Evolutionary conservation across 2,113 vertebrate species (phyloP).

Genomic region (Tichodroma muraria): DNA sequence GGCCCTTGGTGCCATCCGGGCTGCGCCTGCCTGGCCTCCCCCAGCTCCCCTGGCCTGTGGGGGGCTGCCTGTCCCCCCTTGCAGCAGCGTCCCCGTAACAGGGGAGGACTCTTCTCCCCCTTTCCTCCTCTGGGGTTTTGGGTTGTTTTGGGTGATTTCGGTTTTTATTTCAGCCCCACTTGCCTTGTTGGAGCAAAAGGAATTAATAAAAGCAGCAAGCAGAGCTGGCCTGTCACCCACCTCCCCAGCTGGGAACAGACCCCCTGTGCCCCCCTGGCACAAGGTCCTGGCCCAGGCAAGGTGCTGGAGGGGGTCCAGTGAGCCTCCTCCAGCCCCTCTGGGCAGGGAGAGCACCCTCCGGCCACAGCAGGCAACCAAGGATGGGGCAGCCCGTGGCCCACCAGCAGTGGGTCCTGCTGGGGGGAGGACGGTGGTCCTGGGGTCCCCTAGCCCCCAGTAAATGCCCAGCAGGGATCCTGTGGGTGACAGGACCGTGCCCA

Average conservation of each 20-base stretch:
- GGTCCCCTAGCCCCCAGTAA: neutral
- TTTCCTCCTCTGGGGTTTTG: neutral
- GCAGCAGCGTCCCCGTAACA: neutral
- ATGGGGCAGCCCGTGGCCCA: neutral
- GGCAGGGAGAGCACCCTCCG: neutral
- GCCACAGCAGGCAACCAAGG: neutral
- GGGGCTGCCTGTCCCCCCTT: neutral
- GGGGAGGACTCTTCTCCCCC: no score
- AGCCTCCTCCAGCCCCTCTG: neutral
- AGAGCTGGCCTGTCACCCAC: neutral
- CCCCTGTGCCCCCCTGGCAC: neutral
- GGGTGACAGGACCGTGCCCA: fast-evolving
- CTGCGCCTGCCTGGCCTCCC: neutral
- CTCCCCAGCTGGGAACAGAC: neutral
- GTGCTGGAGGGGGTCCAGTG: neutral
- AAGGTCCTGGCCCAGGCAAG: neutral
- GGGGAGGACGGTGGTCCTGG: neutral
- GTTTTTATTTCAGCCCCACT: slow-evolving; percentile 25
- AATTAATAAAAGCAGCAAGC: slow-evolving; percentile 46
- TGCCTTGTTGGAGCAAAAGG: slow-evolving; percentile 36
- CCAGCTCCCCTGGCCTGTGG: neutral
- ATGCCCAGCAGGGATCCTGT: neutral
- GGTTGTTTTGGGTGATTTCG: slow-evolving; percentile 6
- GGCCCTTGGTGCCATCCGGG: neutral
- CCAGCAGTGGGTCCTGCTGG: neutral